Base-by-base conservation (phyloP, 2,113 vertebrate species). In the Paedocypris sp. region DNA sequence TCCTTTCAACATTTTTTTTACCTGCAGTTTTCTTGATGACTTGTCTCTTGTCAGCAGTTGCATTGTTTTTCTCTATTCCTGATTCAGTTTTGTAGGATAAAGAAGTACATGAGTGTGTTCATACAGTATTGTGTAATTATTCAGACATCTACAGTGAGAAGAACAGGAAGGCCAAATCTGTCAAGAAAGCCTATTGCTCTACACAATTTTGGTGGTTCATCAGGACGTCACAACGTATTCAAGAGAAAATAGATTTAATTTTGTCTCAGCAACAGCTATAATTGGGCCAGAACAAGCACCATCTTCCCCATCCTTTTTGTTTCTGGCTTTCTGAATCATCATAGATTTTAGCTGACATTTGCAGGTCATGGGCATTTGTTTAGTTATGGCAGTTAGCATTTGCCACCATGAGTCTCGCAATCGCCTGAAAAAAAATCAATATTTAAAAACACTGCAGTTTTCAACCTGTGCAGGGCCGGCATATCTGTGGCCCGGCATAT, bases 301-400 rank as follows among this genome's bases (percentile, higher is more conserved):
- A 54, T 29, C 38, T 11, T 58, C 16, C 18, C 15, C 12, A 32
- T 36, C 12, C 22, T 12, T 22, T 58, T 18, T 1, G 23, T 29
- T 57, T 43, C 12, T 13, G 6, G 51, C 25, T 31, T 58, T 9
- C 25, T 41, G 18, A 26, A 58, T 20, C 54, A 32, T 58, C 54
- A 43, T 58, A 58, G 39, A 58, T 58, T 43, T 58, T 32, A 29
- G 16, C 26, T 58, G 54, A 58, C 54, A 43, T 58, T 43, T 58
- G 12, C 39, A 43, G 26, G 32, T 11, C 39, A 45, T 32, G 16
- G 22, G 26, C 26, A 58, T 43, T 58, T 58, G 26, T 58, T 58
- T 43, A 43, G 54, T 32, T 32, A 58, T 58, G 54, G 54, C 54
- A 45, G 54, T 58, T 58, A 32, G 43, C 54, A 43, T 58, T 58